A percentile compares a stretch with the other conserved stretches of the same genome.
phyloP scores from a whole-genome alignment of 1,140 invertebrate species.

The Nixonia krombeini region DNA sequence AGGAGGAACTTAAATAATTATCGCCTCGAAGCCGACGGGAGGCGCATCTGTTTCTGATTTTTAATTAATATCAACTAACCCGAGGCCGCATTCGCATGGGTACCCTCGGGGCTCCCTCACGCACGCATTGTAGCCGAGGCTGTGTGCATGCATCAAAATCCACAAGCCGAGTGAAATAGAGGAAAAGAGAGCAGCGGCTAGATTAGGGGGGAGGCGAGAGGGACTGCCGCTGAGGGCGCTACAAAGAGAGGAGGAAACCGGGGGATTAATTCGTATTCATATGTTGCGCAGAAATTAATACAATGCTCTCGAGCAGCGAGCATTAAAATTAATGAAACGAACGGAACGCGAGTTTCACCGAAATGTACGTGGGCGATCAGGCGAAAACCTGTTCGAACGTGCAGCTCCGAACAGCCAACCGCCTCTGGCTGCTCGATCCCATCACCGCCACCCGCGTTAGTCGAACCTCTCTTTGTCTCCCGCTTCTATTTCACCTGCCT shows the following conservation, averaged over 20 bases:
- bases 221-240: constrained; percentile 6
- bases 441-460: not conserved
- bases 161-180: constrained; percentile 26
- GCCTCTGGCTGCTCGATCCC: not conserved
- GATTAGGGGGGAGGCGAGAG: not conserved
- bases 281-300: constrained; percentile 65
- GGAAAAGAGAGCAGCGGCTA: constrained; percentile 26
- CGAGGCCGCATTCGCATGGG: constrained; percentile 55
- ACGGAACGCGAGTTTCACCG: constrained; percentile 63
- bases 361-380: constrained; percentile 65
- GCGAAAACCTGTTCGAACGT: constrained; percentile 55
- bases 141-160: constrained; percentile 14
- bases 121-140: constrained; percentile 3
- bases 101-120: constrained; percentile 21
- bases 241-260: constrained; percentile 18
- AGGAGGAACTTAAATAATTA: constrained; percentile 65
- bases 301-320: constrained; percentile 58
- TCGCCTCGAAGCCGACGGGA: constrained; percentile 56
- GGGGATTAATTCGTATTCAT: constrained; percentile 53
- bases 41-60: constrained; percentile 71
- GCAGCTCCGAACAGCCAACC: constrained; percentile 27
- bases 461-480: not conserved
- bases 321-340: constrained; percentile 69
- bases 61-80: constrained; percentile 69
- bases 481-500: not conserved